Evolutionary conservation across 53 echinoderm and acorn worm species (phyloP).

Genomic region (Arbacia lixula): DNA sequence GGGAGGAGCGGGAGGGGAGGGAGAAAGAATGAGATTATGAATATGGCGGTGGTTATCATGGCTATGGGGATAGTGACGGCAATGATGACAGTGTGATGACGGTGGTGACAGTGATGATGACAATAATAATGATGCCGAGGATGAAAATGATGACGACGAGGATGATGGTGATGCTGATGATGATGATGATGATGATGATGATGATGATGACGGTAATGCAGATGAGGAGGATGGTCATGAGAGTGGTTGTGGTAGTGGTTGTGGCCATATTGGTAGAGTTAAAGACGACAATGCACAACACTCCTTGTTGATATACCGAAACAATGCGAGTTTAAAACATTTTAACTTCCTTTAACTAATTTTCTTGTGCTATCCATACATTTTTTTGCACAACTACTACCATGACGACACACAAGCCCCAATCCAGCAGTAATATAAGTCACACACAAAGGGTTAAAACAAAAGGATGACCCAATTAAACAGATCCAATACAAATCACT

Average conservation of each 20-base stretch:
- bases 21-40: not conserved
- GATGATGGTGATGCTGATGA: slow-evolving; percentile 6
- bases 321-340: no score
- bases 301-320: no score
- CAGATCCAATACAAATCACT: no score
- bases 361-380: no score
- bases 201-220: not conserved
- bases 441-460: no score
- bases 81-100: not conserved
- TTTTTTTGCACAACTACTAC: no score
- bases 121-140: not conserved
- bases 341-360: no score
- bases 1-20: not conserved
- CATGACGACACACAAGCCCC: no score
- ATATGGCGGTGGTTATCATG: not conserved
- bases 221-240: not conserved
- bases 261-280: not conserved
- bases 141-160: not conserved
- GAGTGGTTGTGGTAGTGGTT: not conserved
- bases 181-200: slow-evolving; percentile 2
- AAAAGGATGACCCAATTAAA: no score
- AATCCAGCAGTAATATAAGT: no score
- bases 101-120: not conserved
- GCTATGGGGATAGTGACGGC: not conserved
- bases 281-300: not conserved